Conservation (phyloP, 2,113 vertebrate species). For the Forbesichthys agassizii region DNA sequence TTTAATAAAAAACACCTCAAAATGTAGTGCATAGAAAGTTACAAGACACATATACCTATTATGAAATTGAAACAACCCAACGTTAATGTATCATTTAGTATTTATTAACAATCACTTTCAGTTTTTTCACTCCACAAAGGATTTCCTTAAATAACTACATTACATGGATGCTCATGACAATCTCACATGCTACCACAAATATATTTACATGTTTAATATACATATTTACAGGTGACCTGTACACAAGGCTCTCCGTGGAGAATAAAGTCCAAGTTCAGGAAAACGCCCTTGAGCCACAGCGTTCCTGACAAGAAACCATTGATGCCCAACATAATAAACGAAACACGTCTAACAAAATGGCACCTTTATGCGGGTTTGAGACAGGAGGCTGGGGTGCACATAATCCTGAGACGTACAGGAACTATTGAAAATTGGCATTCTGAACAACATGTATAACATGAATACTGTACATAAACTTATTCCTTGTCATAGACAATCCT, state of each 20-base stretch:
- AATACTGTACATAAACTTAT: constrained; percentile 50
- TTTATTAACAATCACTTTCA: constrained; percentile 61
- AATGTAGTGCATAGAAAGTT: background rate
- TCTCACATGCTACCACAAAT: constrained; percentile 51
- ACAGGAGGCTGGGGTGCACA: constrained; percentile 20
- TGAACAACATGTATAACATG: constrained; percentile 66
- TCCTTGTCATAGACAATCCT: constrained; percentile 43
- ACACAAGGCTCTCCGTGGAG: constrained; percentile 43
- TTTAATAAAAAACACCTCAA: no score
- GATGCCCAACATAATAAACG: background rate
- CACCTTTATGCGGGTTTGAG: constrained; percentile 17
- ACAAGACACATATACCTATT: background rate
- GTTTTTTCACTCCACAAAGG: background rate
- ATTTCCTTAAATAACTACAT: constrained; percentile 66
- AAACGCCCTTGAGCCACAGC: constrained; percentile 45
- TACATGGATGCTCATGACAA: constrained; percentile 42
- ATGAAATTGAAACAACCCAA: background rate
- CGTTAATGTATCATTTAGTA: constrained; percentile 42
- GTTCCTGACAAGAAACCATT: no score
- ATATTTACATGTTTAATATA: constrained; percentile 71
- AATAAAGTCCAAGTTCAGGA: constrained; percentile 62
- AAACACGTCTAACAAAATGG: background rate
- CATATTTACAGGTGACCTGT: constrained; percentile 63
- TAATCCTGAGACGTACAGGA: background rate
- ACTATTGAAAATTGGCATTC: constrained; percentile 28